phyloP scores from a whole-genome alignment of 2,797 vertebrate genomes.

The Neosalanx taihuensis region DNA sequence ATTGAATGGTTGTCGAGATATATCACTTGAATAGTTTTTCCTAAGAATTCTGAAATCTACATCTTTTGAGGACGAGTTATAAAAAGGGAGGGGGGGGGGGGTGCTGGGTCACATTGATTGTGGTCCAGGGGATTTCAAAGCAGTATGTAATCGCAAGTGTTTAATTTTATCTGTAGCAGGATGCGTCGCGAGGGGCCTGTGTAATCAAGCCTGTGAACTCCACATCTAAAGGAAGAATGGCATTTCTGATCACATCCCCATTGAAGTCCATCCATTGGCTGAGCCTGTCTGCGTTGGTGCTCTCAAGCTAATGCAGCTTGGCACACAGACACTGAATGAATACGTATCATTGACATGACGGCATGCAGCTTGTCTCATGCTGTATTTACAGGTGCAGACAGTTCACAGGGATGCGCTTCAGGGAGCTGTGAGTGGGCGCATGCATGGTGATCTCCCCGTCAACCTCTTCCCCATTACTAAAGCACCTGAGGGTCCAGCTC shows the following conservation, averaged over 20 bases:
- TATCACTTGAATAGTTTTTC: slow-evolving; percentile 57
- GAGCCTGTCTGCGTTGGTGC: slow-evolving; percentile 50
- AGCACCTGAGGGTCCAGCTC: slow-evolving; percentile 66
- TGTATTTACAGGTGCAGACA: slow-evolving; percentile 12
- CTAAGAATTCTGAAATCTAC: slow-evolving; percentile 60
- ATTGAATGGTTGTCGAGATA: slow-evolving; percentile 51
- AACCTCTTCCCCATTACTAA: slow-evolving; percentile 65
- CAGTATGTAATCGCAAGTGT: slow-evolving; percentile 65
- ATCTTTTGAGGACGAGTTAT: slow-evolving; percentile 67
- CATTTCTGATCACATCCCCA: slow-evolving; percentile 71
- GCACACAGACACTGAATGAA: slow-evolving; percentile 48
- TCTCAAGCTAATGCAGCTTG: slow-evolving; percentile 39
- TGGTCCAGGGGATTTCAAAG: slow-evolving; percentile 75
- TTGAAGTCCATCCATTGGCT: slow-evolving; percentile 68
- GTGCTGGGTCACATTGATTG: slow-evolving; percentile 62
- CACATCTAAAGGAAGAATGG: slow-evolving; percentile 72
- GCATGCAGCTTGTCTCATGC: slow-evolving; percentile 31
- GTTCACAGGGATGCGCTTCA: slow-evolving; percentile 45
- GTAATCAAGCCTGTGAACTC: slow-evolving; percentile 77
- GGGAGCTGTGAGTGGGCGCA: slow-evolving; percentile 47
- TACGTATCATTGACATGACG: slow-evolving; percentile 51
- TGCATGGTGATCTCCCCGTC: slow-evolving; percentile 61
- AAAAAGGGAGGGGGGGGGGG: slow-evolving; percentile 22
- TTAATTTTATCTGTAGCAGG: slow-evolving; percentile 76
- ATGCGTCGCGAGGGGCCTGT: slow-evolving; percentile 67